These are phyloP conservation scores for Diadumene lineata DNA, from an alignment of 92 coral and sea anemone species.

Conservation along the genomic window DNA sequence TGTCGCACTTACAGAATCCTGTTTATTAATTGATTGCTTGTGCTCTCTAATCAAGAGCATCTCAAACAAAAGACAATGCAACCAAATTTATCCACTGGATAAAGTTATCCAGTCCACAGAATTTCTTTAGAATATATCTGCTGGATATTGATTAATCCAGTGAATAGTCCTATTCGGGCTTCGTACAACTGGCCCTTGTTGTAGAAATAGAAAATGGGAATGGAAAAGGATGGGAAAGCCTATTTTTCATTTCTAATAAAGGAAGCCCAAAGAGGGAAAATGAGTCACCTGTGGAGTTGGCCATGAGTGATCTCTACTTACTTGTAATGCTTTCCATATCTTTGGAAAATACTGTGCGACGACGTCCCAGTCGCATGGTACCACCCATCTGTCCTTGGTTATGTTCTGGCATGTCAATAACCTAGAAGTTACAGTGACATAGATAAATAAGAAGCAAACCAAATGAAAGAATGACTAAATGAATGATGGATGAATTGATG, in stretches of 20 bases:
- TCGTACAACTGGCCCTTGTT: neutral
- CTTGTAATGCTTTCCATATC: constrained; percentile 52
- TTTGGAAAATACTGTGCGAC: constrained; percentile 80
- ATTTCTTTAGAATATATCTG: too few species aligned
- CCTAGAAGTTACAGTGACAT: constrained; percentile 46
- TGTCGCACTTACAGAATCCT: too few species aligned
- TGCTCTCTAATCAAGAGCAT: neutral
- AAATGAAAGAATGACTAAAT: too few species aligned
- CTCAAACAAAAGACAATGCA: neutral
- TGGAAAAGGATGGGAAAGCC: neutral
- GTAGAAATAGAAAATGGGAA: neutral
- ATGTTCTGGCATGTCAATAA: constrained; percentile 99
- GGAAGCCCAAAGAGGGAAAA: neutral
- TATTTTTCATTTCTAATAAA: too few species aligned
- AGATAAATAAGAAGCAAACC: too few species aligned
- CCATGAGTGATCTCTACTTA: too few species aligned
- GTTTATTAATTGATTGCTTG: too few species aligned
- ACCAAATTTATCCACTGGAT: too few species aligned
- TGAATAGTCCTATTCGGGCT: too few species aligned
- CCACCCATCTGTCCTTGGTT: constrained; percentile 97
- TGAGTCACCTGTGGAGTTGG: neutral
- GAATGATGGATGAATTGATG: too few species aligned
- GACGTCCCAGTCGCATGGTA: constrained; percentile 94
- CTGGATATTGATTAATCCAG: too few species aligned
- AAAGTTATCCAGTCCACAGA: too few species aligned